Base-by-base conservation (phyloP, 2,888 invertebrate genomes). In the Euclidia mi region DNA sequence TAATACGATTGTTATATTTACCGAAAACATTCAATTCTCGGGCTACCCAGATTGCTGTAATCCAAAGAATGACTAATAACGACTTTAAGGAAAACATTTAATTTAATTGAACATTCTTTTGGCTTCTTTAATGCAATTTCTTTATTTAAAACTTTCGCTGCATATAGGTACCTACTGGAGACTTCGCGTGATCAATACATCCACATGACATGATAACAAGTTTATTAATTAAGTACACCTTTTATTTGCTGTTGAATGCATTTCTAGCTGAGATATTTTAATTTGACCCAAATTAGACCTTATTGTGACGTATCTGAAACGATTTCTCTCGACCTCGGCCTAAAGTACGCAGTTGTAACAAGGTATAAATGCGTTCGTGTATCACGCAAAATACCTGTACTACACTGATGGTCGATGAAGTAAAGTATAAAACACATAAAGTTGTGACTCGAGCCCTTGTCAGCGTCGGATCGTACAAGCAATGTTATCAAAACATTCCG, bases 321-420 rank as follows among this genome's bases (percentile, higher is more conserved):
- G 94, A 91, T 94, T 92, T 93, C 92, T 87, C 91, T 88, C 70
- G 85, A 82, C 91, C 89, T 86, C 89, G 90, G 81, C 88, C 85
- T 81, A 82, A 73, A 80, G 82, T 87, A 89, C 85, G 89, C 87
- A 85, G 64, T 68, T 69, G 68, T 68, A 0, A 46, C 32, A 7
- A 37, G 29, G 15, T 61, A 71, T 62, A 56, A 49, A 72, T 69
- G 74, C 72, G 72, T 81, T 85, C 83, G 82, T 83, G 82, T 74
- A 82, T 78, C 84, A 84, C 84, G 84, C 84, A 65, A 71, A 65
- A 65, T 17, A 3, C 18, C 7, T 17, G 32, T 41, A 47, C 9
- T 44, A 47, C 38, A 41, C 38, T 14, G 32, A 18, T 15, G 12
- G 18, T 2, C 9, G 29, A 9, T 18, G 6, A 20, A 31, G 40